Evolutionary conservation across 2,888 invertebrate genomes (phyloP).

Genomic region (Cremastobaeus sp.): DNA sequence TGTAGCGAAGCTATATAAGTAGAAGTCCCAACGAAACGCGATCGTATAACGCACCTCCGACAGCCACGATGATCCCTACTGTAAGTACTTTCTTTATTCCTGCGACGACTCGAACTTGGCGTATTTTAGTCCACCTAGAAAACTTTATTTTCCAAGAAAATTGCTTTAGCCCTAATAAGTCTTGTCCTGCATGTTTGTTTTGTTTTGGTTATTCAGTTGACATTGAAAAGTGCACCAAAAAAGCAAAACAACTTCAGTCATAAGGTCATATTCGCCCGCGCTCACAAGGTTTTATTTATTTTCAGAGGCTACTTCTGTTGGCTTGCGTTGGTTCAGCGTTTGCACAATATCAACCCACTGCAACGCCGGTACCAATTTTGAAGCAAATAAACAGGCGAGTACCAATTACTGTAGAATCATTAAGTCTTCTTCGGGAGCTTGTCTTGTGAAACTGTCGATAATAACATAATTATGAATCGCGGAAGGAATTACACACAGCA

Average conservation of each 20-base stretch:
- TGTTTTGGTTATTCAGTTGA: no score
- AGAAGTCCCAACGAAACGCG: slow-evolving; percentile 71
- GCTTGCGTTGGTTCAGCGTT: slow-evolving; percentile 66
- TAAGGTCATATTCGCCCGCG: no score
- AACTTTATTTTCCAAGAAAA: no score
- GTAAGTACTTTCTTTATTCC: slow-evolving; percentile 66
- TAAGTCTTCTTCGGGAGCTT: slow-evolving; percentile 12
- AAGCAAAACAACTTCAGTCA: no score
- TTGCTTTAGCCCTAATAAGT: no score
- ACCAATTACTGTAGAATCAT: slow-evolving; percentile 25
- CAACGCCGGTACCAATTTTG: slow-evolving; percentile 87
- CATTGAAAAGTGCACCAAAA: no score
- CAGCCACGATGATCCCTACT: slow-evolving; percentile 70
- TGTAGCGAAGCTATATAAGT: slow-evolving; percentile 76
- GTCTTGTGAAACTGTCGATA: slow-evolving; percentile 25
- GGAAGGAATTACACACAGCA: no score
- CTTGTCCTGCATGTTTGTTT: no score
- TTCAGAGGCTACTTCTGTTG: slow-evolving; percentile 67
- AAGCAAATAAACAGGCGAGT: slow-evolving; percentile 88
- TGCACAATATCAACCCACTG: slow-evolving; percentile 75
- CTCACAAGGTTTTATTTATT: no score
- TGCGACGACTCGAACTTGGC: no score
- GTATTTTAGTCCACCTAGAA: no score
- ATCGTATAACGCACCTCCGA: slow-evolving; percentile 74
- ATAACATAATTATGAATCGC: slow-evolving; percentile 23